Evolutionary conservation across 1,140 invertebrate genomes (phyloP).

Genomic region (Oedothorax gibbosus): DNA sequence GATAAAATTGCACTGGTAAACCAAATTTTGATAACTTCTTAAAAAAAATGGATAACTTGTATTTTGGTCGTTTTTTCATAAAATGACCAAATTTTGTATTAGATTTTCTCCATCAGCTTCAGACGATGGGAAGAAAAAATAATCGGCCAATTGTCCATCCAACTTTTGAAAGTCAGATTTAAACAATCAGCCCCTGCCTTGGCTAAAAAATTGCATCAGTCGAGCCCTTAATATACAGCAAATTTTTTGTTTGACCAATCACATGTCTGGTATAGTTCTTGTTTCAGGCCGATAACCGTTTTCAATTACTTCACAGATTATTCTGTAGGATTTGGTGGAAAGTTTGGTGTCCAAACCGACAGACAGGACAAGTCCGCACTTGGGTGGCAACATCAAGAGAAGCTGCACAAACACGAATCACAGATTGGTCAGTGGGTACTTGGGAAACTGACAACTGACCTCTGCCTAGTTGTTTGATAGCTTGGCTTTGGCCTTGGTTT

Average conservation of each 20-base stretch:
- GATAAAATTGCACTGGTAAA: no score
- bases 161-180: no score
- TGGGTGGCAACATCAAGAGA: constrained; percentile 57
- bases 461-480: constrained; percentile 33
- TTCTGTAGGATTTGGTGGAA: constrained; percentile 87
- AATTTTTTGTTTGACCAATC: neutral
- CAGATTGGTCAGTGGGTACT: constrained; percentile 56
- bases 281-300: constrained; percentile 20
- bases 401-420: constrained; percentile 49
- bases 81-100: no score
- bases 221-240: no score
- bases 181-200: no score
- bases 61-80: no score
- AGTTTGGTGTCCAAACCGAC: constrained; percentile 89
- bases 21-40: no score
- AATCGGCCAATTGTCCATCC: no score
- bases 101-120: no score
- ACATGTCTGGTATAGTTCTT: neutral
- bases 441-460: constrained; percentile 12
- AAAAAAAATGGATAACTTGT: no score
- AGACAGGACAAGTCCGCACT: constrained; percentile 75
- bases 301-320: constrained; percentile 76
- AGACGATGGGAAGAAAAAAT: no score
- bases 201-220: no score
- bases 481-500: constrained; percentile 49